Evolutionary conservation across 2,113 vertebrate species (phyloP), one percentile per base, ranked within the genome.

Genomic region (Columba livia): DNA sequence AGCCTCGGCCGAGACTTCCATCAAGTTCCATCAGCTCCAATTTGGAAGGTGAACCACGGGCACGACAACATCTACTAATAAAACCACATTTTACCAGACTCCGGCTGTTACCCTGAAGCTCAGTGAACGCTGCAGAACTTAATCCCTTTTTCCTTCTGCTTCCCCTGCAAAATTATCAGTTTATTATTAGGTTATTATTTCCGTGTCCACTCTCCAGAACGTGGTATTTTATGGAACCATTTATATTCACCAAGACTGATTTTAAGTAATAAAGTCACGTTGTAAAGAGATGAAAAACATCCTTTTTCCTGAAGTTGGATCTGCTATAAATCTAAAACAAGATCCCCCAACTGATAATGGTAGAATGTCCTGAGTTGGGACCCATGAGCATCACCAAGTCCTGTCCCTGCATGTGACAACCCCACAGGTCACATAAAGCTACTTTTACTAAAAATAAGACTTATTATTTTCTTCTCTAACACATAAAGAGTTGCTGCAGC

Each of bases 121-220:
- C 10, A 1, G 5, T 0, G 11, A 47, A 38, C 0, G 1, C 28
- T 11, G 5, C 16, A 21, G 51, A 36, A 4, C 53, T 44, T 15
- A 44, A 16, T 4, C 26, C 31, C 19, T 42, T 57, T 58, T 15
- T 4, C 72, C 54, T 44, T 31, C 25, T 38, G 21, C 38, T 71
- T 48, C 58, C 34, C 38, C 25, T 44, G 42, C 42, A 44, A 44
- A 44, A 44, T 44, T 44, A 44, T 44, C 16, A 17, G 16, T 44
- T 44, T 44, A 44, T 44, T n/a, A n/a, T n/a, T n/a, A n/a, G n/a
- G n/a, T n/a, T n/a, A n/a, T n/a, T 17, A 8, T 17, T 44, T 44
- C 70, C 15, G 5, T 1, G 0, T 5, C 29, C 44, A 5, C 36
- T 47, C 70, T 53, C 28, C 44, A 66, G 28, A 34, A 40, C 5